These are phyloP conservation scores for Pimephales promelas DNA, from an alignment of 2,113 vertebrate genomes.

Conservation along the genomic window DNA sequence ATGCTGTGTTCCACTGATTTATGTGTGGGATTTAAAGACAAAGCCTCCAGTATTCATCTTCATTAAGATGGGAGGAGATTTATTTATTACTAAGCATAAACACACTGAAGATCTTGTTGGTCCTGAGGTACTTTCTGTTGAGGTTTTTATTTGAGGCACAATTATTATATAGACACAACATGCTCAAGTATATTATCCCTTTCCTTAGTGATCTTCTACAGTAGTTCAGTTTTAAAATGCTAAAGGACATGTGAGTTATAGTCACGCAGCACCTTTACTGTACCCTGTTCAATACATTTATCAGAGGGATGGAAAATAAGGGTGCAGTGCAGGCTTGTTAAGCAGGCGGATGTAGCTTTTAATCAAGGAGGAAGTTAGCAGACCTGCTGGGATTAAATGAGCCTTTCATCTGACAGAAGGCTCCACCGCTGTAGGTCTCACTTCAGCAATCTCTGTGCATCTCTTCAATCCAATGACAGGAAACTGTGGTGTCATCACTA, in stretches of 20 bases:
- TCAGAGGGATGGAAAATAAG: background rate
- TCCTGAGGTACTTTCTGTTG: background rate
- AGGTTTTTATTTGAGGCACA: background rate
- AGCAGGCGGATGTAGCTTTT: slow-evolving; percentile 22
- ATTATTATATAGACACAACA: background rate
- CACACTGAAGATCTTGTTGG: background rate
- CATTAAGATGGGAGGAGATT: slow-evolving; percentile 10
- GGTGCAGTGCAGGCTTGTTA: slow-evolving; percentile 1
- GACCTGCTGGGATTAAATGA: slow-evolving; percentile 37
- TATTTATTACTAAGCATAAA: background rate
- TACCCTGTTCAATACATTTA: background rate
- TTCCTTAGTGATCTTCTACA: background rate
- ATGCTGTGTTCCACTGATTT: slow-evolving; percentile 22
- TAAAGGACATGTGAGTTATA: background rate
- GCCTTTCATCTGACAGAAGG: slow-evolving; percentile 37
- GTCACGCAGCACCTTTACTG: background rate
- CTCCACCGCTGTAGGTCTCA: slow-evolving; percentile 35
- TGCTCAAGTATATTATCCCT: background rate
- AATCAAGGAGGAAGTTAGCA: slow-evolving; percentile 20
- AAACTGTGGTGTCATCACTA: background rate
- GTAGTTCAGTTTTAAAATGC: background rate
- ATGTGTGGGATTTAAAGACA: slow-evolving; percentile 32
- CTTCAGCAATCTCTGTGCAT: background rate
- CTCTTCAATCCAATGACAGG: background rate
- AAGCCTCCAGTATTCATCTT: slow-evolving; percentile 6